Evolutionary conservation across 2,113 vertebrate species (phyloP).

Genomic region (Dasyurus viverrinus): DNA sequence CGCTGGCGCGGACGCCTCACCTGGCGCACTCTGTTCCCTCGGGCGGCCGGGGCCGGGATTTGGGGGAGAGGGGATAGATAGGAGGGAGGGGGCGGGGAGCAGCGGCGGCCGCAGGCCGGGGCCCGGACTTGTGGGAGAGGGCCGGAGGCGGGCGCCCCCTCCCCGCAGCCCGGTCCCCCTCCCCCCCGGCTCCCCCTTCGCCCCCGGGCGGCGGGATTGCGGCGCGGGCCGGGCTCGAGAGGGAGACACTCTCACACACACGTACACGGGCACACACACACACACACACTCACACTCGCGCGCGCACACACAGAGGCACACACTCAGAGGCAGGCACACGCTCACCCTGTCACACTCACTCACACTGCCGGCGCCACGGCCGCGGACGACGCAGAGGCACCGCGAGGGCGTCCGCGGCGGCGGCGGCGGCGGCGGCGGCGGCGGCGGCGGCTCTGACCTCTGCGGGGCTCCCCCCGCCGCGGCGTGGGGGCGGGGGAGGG

Average conservation of each 20-base stretch:
- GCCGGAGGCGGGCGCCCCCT: slow-evolving; percentile 73
- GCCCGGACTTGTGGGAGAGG: neutral
- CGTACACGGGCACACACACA: no score
- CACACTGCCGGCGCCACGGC: neutral
- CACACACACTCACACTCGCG: neutral
- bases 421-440: slow-evolving; percentile 50
- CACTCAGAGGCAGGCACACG: neutral
- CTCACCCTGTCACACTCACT: neutral
- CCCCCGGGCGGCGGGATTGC: slow-evolving; percentile 30
- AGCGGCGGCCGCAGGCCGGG: neutral
- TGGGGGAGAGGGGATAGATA: neutral
- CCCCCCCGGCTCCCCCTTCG: slow-evolving; percentile 7
- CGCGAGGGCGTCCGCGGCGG: neutral
- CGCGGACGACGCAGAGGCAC: neutral
- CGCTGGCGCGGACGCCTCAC: slow-evolving; percentile 40
- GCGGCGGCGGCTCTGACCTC: slow-evolving; percentile 36
- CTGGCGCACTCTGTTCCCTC: slow-evolving; percentile 46
- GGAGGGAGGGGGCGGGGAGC: neutral
- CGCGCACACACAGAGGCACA: neutral
- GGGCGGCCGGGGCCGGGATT: neutral
- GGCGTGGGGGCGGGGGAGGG: slow-evolving; percentile 80
- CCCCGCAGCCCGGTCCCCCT: slow-evolving; percentile 78
- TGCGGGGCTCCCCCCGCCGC: slow-evolving; percentile 72
- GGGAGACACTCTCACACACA: neutral
- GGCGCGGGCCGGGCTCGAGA: slow-evolving; percentile 10